Evolutionary conservation across 2,888 invertebrate species (phyloP).

Genomic region (Philereme transversata): DNA sequence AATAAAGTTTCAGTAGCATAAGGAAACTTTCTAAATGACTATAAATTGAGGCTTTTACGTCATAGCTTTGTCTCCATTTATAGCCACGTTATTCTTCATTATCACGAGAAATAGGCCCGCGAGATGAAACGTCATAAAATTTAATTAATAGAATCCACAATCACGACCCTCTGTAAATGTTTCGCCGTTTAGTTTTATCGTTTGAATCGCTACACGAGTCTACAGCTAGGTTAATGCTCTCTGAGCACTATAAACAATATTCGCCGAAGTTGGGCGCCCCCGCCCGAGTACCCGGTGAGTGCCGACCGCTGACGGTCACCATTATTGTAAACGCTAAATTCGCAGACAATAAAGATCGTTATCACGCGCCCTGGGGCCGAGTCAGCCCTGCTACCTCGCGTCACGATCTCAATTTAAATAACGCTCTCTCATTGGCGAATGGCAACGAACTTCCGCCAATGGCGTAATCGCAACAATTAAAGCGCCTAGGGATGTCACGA

Average conservation of each 20-base stretch:
- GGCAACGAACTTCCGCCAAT: conserved; percentile 68
- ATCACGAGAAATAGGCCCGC: conserved; percentile 2
- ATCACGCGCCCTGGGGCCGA: conserved; percentile 59
- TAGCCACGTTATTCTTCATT: conserved; percentile 16
- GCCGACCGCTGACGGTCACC: conserved; percentile 35
- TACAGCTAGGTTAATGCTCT: conserved; percentile 40
- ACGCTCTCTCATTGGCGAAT: conserved; percentile 59
- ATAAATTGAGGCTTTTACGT: conserved; percentile 20
- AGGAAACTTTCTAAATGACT: conserved; percentile 27
- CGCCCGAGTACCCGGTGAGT: conserved; percentile 3
- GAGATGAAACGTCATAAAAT: conserved; percentile 30
- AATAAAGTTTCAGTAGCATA: conserved; percentile 29
- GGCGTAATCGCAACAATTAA: conserved; percentile 59
- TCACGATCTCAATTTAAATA: conserved; percentile 60
- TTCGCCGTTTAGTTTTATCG: conserved; percentile 31
- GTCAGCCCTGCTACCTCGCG: conserved; percentile 51
- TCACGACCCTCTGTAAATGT: conserved; percentile 31
- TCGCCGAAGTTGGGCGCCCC: conserved; percentile 46
- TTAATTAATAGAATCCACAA: conserved; percentile 27
- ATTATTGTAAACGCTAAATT: conserved; percentile 57
- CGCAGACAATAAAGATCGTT: conserved; percentile 70
- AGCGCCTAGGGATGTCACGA: conserved; percentile 55
- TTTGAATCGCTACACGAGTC: conserved; percentile 19
- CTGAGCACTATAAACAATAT: conserved; percentile 48
- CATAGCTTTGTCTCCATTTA: conserved; percentile 20